Base-by-base conservation (phyloP, 2,888 invertebrate species). In the Sepioteuthis lessoniana region DNA sequence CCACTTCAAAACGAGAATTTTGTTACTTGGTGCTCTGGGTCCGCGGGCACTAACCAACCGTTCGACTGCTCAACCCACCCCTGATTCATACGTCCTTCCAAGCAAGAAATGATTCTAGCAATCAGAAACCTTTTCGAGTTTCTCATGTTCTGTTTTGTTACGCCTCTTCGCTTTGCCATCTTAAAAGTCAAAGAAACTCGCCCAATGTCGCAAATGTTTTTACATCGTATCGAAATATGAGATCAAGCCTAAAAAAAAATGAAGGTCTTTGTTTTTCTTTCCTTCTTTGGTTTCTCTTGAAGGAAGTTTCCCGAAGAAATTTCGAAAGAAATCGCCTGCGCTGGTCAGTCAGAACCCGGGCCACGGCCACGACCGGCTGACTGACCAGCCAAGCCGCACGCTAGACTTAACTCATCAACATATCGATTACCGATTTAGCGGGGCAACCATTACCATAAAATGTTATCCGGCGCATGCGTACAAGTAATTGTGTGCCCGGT, bases 361-460 rank as follows among this genome's bases (percentile, higher is more conserved):
- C n/a, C 16, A 76, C 76, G n/a, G n/a, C 76, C 76, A 42, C 42
- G 55, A 21, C 55, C 13, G 60, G 25, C 28, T n/a, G 35, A 76
- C 76, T 76, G 76, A n/a, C 76, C 76, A 35, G 76, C n/a, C 76
- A 76, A 76, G 35, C 76, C n/a, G 35, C 76, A 76, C 76, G 76
- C n/a, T 76, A 76, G 76, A 76, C 76, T n/a, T 76, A 76, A 35
- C 76, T 76, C 76, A 35, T 76, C 76, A 76, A 76, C 76, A n/a
- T 76, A 76, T 76, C n/a, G 76, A 76, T 76, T 76, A 76, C 76
- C 76, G 76, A 76, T 76, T 76, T n/a, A 76, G 76, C 76, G n/a
- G n/a, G n/a, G 76, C n/a, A 25, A 76, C 76, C 76, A 76, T 76
- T 76, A 76, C 76, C 76, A 76, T 76, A 76, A 76, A 76, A 76